Evolutionary conservation across 2,797 vertebrate species (phyloP), one percentile per base, ranked within the genome.

Genomic region (Sphaeramia orbicularis): DNA sequence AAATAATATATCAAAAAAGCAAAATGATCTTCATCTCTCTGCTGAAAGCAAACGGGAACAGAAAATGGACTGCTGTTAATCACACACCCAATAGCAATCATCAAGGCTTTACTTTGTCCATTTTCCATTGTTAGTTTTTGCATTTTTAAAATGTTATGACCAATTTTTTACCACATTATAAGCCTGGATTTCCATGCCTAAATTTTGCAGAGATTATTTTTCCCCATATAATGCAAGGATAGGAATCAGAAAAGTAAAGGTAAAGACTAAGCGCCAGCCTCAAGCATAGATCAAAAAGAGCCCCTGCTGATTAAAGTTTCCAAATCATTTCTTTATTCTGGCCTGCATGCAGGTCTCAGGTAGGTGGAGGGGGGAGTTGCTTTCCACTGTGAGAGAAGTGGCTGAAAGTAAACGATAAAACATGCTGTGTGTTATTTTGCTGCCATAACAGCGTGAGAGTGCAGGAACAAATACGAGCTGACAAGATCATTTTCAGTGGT

Each of bases 231-330:
- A 35, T 21, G 12, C 35, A 37, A 35, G 64, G 53, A 81, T 68
- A 64, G 53, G 18, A 74, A 62, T 4, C 0, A 4, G 69, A 57
- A 40, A 71, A 71, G 57, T 40, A 18, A 10, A 61, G 30, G 27
- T 41, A 38, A 71, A 68, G 55, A 63, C 50, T 6, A 27, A 66
- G 49, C 7, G 7, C 24, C 48, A 44, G 50, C 37, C 54, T 71
- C 64, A 71, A 58, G 58, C 55, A 54, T 48, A 16, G 52, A 54
- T 71, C 36, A 60, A 65, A 83, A 71, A 40, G 42, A 45, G 63
- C 7, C 48, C 59, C 67, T 75, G 75, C 74, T 80, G 80, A 49
- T 62, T 66, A 19, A 65, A 58, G 52, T 82, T 81, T 78, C 67
- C 11, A 49, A 45, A 67, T 78, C 37, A 42, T 65, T 78, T 76